Evolutionary conservation across 2,888 invertebrate genomes (phyloP).

Genomic region (Limnephilus auricula): DNA sequence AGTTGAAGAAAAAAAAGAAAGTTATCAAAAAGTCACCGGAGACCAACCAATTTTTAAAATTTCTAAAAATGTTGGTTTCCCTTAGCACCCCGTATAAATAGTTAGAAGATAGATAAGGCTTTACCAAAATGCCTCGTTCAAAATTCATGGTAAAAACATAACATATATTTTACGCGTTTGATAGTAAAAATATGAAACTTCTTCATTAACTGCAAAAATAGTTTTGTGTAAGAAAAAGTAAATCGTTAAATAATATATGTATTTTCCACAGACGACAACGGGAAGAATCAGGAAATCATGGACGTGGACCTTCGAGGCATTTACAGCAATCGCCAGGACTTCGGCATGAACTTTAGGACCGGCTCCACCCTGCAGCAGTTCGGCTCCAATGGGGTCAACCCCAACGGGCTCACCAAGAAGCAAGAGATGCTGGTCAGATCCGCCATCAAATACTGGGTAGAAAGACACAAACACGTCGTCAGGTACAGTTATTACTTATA

Average conservation of each 20-base stretch:
- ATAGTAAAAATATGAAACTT: no score
- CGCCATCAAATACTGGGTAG: slow-evolving; percentile 94
- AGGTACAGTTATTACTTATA: slow-evolving; percentile 77
- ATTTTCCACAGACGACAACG: slow-evolving; percentile 46
- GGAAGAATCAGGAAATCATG: slow-evolving; percentile 49
- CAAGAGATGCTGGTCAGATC: slow-evolving; percentile 91
- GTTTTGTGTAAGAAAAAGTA: no score
- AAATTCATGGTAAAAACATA: no score
- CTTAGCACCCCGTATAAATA: no score
- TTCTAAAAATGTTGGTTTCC: no score
- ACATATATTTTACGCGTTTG: no score
- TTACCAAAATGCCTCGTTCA: no score
- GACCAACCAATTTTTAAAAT: no score
- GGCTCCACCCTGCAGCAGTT: slow-evolving; percentile 83
- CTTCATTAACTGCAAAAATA: no score
- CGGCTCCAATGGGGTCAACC: slow-evolving; percentile 76
- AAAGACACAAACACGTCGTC: slow-evolving; percentile 91
- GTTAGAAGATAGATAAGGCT: no score
- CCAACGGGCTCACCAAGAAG: slow-evolving; percentile 88
- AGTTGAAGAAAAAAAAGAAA: no score
- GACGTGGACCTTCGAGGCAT: slow-evolving; percentile 79
- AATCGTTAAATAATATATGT: neutral
- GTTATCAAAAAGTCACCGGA: no score
- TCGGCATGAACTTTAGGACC: slow-evolving; percentile 85
- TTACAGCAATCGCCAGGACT: slow-evolving; percentile 87